Conservation (phyloP, 2,797 vertebrate species). For the Macropus fuliginosus region DNA sequence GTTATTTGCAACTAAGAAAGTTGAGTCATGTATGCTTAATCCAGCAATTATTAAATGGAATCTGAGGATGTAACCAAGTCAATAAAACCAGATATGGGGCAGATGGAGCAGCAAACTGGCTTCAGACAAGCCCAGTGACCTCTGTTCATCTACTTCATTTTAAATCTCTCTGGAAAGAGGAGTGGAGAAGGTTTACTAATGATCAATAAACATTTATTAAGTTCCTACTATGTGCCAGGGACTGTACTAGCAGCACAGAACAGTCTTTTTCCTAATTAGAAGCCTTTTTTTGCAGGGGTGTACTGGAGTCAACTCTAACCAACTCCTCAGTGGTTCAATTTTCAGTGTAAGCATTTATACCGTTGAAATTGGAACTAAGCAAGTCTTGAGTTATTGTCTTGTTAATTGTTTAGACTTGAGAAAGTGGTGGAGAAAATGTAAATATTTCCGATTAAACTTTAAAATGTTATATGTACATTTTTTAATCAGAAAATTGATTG, state of each 20-base stretch:
- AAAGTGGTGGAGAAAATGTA: background rate
- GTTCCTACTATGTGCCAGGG: background rate
- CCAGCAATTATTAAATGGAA: background rate
- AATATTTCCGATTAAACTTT: background rate
- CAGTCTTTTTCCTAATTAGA: background rate
- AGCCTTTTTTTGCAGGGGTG: background rate
- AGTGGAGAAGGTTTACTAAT: background rate
- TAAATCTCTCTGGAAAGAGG: background rate
- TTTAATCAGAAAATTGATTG: background rate
- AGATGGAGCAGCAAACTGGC: background rate
- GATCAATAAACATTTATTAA: background rate
- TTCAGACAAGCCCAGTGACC: background rate
- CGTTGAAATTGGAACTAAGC: background rate
- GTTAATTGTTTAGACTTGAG: background rate
- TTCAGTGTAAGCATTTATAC: background rate
- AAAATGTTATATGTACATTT: background rate
- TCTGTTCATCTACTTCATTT: background rate
- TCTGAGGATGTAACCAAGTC: background rate
- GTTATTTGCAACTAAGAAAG: background rate
- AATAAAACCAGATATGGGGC: background rate
- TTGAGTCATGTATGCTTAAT: background rate
- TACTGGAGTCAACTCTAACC: background rate
- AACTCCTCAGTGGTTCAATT: background rate
- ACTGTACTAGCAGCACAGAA: background rate
- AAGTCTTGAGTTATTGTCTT: background rate